Conservation (phyloP, 1,140 invertebrate genomes). For the Drosophila neocordata region DNA sequence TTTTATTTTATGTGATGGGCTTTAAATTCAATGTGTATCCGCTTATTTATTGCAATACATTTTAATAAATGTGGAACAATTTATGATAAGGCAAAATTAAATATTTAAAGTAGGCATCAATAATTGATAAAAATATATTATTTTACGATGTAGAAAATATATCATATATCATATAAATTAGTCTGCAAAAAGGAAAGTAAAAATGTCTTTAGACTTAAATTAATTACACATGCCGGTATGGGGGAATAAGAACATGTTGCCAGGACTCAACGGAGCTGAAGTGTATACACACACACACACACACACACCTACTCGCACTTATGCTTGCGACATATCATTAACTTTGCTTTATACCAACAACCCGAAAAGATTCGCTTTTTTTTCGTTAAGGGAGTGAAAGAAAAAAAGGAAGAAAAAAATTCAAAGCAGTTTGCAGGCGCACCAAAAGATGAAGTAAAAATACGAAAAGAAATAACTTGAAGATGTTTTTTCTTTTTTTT, state of each 20-base stretch:
- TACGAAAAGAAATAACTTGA: constrained; percentile 61
- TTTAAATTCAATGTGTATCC: not conserved
- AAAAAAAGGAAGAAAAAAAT: constrained; percentile 35
- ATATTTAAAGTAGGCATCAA: constrained; percentile 22
- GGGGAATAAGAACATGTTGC: constrained; percentile 9
- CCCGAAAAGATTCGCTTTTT: constrained; percentile 21
- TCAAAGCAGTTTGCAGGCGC: constrained; percentile 30
- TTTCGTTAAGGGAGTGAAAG: constrained; percentile 4
- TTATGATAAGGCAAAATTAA: not conserved
- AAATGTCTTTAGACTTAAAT: constrained; percentile 60
- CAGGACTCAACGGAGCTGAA: constrained; percentile 43
- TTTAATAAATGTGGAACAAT: not conserved
- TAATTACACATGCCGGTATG: constrained; percentile 54
- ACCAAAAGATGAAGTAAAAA: constrained; percentile 61
- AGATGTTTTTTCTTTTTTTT: constrained; percentile 16
- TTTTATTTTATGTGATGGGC: not conserved
- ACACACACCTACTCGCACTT: constrained; percentile 27
- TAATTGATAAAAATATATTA: constrained; percentile 29
- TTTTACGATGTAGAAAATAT: constrained; percentile 24
- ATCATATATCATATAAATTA: constrained; percentile 38
- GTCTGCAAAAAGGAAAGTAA: constrained; percentile 43
- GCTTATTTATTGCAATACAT: not conserved
- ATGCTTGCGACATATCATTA: constrained; percentile 73
- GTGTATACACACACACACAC: constrained; percentile 24
- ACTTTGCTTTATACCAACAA: constrained; percentile 66